A percentile compares a stretch with the other conserved stretches of the same genome.
These are phyloP conservation scores for Menidia menidia DNA, from an alignment of 2,797 vertebrate genomes.

Conservation along the genomic window DNA sequence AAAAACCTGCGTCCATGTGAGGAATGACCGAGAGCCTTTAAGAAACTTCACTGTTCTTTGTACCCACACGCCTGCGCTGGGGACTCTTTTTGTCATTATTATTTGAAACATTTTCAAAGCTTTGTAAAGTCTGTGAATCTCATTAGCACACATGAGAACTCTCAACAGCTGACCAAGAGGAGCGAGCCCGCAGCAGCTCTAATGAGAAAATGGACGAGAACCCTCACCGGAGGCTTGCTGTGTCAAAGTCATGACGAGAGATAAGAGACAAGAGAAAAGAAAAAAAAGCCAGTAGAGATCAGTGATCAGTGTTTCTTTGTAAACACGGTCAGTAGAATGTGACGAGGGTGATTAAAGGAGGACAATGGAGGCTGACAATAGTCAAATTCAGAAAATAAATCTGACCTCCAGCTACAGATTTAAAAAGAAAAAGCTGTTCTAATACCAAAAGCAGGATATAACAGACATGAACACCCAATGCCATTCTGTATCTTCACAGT, in stretches of 20 bases:
- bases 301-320: constrained; percentile 10
- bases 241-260: constrained; percentile 17
- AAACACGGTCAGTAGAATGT: constrained; percentile 4
- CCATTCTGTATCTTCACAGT: not conserved
- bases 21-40: constrained; percentile 34
- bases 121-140: constrained; percentile 39
- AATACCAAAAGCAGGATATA: not conserved
- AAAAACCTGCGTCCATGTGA: constrained; percentile 41
- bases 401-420: constrained; percentile 38
- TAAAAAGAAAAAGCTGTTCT: constrained; percentile 1
- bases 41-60: constrained; percentile 48
- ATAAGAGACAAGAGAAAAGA: constrained; percentile 5
- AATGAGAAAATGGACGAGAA: constrained; percentile 30
- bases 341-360: constrained; percentile 46
- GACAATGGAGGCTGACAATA: constrained; percentile 39
- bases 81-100: constrained; percentile 18
- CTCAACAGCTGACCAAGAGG: constrained; percentile 8
- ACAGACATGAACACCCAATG: not conserved
- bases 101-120: constrained; percentile 15
- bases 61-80: constrained; percentile 32
- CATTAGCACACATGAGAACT: constrained; percentile 37
- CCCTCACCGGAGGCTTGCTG: constrained; percentile 5
- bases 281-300: constrained; percentile 14
- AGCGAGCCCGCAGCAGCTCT: constrained; percentile 9
- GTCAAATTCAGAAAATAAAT: constrained; percentile 38